A percentile compares a stretch with the other conserved stretches of the same genome.
Evolutionary conservation across 2,888 invertebrate genomes (phyloP).

Genomic region (Drosophila algonquin): DNA sequence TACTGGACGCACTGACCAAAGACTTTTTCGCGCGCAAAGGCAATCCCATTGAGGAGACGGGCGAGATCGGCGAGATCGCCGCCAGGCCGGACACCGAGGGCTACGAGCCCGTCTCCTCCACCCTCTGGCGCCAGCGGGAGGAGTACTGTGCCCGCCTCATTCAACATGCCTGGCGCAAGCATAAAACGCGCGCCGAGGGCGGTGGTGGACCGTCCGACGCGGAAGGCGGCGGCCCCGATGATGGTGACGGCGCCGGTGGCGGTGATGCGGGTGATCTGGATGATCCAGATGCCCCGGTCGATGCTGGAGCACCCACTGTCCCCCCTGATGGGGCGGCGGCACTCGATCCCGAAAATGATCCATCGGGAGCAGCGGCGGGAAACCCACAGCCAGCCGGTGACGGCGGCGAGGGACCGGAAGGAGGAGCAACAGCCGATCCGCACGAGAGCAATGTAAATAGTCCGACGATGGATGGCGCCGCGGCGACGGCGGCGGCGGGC

Average conservation of each 20-base stretch:
- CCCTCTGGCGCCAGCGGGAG: conserved; percentile 97
- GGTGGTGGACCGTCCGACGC: conserved; percentile 78
- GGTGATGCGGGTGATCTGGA: conserved; percentile 74
- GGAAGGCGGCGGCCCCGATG: conserved; percentile 83
- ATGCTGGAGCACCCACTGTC: conserved; percentile 59
- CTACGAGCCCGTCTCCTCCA: conserved; percentile 97
- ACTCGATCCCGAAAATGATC: not conserved
- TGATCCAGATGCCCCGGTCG: conserved; percentile 82
- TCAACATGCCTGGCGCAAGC: conserved; percentile 97
- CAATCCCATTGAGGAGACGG: conserved; percentile 96
- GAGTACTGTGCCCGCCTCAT: conserved; percentile 98
- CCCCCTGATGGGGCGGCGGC: not conserved
- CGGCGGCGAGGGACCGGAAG: conserved; percentile 68
- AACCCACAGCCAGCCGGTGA: conserved; percentile 42
- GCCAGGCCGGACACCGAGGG: conserved; percentile 93
- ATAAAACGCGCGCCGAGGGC: conserved; percentile 88
- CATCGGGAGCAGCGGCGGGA: not conserved
- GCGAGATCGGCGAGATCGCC: conserved; percentile 93
- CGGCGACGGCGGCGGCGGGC: conserved; percentile 60
- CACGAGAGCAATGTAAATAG: conserved; percentile 71
- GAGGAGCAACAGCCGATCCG: conserved; percentile 71
- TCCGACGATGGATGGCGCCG: conserved; percentile 57
- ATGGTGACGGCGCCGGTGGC: conserved; percentile 23
- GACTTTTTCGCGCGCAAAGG: conserved; percentile 99
- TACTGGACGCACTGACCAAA: conserved; percentile 98